Base-by-base conservation (phyloP, 2,113 vertebrate species). In the Atlantisia rogersi region DNA sequence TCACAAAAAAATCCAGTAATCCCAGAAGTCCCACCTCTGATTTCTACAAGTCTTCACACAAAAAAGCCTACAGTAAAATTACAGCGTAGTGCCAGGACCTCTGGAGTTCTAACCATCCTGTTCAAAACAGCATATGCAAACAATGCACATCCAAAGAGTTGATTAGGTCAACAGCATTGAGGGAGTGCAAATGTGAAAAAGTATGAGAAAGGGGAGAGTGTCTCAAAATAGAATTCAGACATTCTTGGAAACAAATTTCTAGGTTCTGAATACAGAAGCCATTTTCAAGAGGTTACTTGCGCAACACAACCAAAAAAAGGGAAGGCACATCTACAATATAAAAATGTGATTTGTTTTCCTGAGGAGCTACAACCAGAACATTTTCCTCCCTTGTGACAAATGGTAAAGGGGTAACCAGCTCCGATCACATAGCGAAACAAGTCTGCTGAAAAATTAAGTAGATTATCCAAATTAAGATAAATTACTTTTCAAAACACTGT, bases 391-490 rank as follows among this genome's bases (percentile, higher is more conserved):
- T 85, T 63, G 77, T 55, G 37, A 87, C 69, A 83, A 96, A 78
- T 55, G 79, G 79, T 63, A 44, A 53, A 70, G 24, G 10, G 26
- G 59, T 70, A 96, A 89, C 64, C 69, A 96, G 59, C 74, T 88
- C 73, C 81, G 91, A 69, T 32, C 35, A 95, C 91, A 12, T 87
- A 67, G 75, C 26, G 24, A 93, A 95, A 94, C n/a, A 86, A 90
- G 16, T 37, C 52, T 79, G 42, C 53, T 83, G n/a, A 50, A 70
- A 58, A 84, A 75, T 92, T 60, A 77, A 92, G 56, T 12, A 92
- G 32, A 86, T 83, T 62, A 92, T 70, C 73, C 29, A 65, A 96
- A 89, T 84, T 92, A 91, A 96, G 84, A 70, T 21, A 94, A 93
- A 86, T 48, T 28, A 25, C 24, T 95, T 70, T 39, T 94, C 50